Base-by-base conservation (phyloP, 2,113 vertebrate genomes). In the Otus sunia region DNA sequence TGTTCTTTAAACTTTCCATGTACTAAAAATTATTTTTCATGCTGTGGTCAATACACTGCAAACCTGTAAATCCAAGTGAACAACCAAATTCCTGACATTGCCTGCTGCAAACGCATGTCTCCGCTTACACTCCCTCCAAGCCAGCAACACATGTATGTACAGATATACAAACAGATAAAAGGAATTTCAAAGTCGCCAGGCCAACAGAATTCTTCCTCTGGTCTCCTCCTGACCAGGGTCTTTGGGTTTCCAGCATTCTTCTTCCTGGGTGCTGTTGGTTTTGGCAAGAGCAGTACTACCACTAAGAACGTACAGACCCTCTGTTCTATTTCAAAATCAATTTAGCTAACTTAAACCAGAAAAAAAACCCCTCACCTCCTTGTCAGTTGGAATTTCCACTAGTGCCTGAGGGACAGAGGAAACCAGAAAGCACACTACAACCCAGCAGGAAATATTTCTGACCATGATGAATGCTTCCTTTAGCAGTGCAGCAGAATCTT, bases 381-480 rank as follows among this genome's bases (percentile, higher is more conserved):
- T 64, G 74, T 83, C 82, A 82, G 45, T 12, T 87, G 39, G n/a
- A 85, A 92, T 94, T 91, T 90, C 37, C 75, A 90, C 58, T 53
- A 53, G 32, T 49, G 73, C 60, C 64, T 39, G 52, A 72, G 66
- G 62, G 49, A 63, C 6, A 45, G 66, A 90, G 73, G 73, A 95
- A 94, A 92, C 36, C 72, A 86, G 52, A 55, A 29, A 83, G 72
- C 76, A 67, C 43, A 15, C 39, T 81, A 71, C 55, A 84, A 74
- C 14, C 73, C 83, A 81, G 68, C 36, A 91, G 76, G 77, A 95
- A 87, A 79, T 85, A 91, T 62, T 89, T 87, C 84, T 95, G 94
- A 89, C 66, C 43, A 55, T 53, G 77, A 87, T 95, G 82, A 94
- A 91, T 71, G 25, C 25, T 83, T 71, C 53, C 60, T 83, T 76